These are phyloP conservation scores for Ditylenchus dipsaci DNA, from an alignment of 1,140 invertebrate genomes.

Conservation along the genomic window DNA sequence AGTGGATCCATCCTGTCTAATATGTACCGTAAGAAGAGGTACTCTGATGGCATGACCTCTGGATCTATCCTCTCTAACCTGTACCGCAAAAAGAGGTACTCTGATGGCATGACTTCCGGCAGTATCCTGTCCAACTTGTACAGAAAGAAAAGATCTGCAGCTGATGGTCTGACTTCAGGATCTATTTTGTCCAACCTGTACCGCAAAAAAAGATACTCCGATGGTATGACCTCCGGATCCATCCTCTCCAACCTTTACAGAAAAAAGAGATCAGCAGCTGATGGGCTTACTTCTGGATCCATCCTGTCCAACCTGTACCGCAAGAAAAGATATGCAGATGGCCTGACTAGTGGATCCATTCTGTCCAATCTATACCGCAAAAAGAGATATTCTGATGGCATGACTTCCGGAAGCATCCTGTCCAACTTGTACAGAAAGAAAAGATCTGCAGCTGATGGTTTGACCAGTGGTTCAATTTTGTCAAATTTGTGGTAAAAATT, in stretches of 20 bases:
- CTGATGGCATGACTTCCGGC: not conserved
- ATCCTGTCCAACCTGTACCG: not conserved
- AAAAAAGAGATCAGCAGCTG: not conserved
- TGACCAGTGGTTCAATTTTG: not conserved
- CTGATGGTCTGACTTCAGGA: too few species aligned
- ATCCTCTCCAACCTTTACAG: not conserved
- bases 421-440: not conserved
- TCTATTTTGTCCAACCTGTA: not conserved
- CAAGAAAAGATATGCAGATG: not conserved
- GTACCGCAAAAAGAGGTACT: not conserved
- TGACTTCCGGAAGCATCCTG: too few species aligned
- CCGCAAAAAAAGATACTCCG: not conserved
- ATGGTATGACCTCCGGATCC: not conserved
- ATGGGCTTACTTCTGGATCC: too few species aligned
- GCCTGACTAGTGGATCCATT: not conserved
- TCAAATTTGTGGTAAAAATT: not conserved
- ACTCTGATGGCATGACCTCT: not conserved
- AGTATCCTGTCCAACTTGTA: not conserved
- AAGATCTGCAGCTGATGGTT: not conserved
- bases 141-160: not conserved
- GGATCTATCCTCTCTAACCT: not conserved
- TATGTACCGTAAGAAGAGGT: not conserved
- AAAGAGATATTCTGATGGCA: not conserved
- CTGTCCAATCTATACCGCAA: not conserved
- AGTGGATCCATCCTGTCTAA: not conserved